Evolutionary conservation across 92 coral and sea anemone genomes (phyloP), one percentile per base, ranked within the genome.

Genomic region (Epizoanthus rinbou): DNA sequence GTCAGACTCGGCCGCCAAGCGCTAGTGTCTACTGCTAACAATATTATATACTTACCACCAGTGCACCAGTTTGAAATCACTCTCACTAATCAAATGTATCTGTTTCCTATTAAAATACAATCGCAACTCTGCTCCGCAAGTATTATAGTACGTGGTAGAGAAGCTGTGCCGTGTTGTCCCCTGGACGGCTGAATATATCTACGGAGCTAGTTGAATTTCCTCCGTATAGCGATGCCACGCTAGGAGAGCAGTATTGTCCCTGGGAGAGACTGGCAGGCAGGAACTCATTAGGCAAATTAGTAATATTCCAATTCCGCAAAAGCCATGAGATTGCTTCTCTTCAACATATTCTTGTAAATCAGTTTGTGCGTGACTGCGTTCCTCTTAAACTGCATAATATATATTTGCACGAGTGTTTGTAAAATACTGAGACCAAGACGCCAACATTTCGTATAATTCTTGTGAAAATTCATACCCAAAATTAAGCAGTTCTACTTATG

Each of bases 191-290:
- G 22, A 60, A 16, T 25, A 16, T 25, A 28, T 57, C 25, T 17
- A 25, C 33, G 31, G 54, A 50, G 54, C 54, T 9, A 50, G 54
- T 10, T 10, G 54, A 50, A 50, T 13, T 50, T 50, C 54, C 54
- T 50, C 54, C 54, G 54, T 50, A 50, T 50, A 50, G 54, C 54
- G 54, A 50, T 11, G 54, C 54, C 54, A 50, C 54, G 54, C 54
- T 50, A 50, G 31, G 60, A 31, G 2, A 31, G 28, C 81, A 57
- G 53, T 23, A 57, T 57, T 75, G 65, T 75, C 64, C 67, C 54
- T 75, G 81, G 25, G 67, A 33, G 53, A 75, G 56, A 58, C 37
- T 17, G n/a, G 43, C 39, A 57, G 37, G 22, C 81, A 75, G 43
- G 64, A 57, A 53, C 64, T 52, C 64, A 15, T 11, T 31, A 54